A percentile compares a stretch with the other conserved stretches of the same genome.
phyloP scores from a whole-genome alignment of 2,888 invertebrate species.

The Nemotelus nigrinus region DNA sequence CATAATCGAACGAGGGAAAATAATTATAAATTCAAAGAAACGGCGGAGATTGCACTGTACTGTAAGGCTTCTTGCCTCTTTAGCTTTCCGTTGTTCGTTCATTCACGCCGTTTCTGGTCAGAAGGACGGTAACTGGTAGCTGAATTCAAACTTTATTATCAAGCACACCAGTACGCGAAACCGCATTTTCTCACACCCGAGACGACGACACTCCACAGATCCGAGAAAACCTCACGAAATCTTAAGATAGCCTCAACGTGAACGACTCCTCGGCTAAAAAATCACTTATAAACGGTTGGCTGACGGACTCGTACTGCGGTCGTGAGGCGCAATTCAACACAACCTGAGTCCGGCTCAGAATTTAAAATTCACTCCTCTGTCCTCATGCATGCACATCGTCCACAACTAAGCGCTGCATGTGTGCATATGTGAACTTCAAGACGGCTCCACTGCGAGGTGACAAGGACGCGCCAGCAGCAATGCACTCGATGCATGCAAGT shows the following conservation, averaged over 20 bases:
- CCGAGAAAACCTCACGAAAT: slow-evolving; percentile 5
- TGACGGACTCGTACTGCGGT: slow-evolving; percentile 27
- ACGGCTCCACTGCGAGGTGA: slow-evolving; percentile 1
- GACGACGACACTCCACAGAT: not conserved
- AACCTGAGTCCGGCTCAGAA: slow-evolving; percentile 28
- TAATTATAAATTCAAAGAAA: no score
- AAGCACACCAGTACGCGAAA: not conserved
- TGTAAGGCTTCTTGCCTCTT: no score
- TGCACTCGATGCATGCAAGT: slow-evolving; percentile 16
- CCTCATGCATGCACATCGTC: slow-evolving; percentile 3
- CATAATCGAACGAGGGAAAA: no score
- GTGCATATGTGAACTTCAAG: slow-evolving; percentile 12
- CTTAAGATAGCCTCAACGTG: not conserved
- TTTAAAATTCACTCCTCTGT: not conserved
- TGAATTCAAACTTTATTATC: slow-evolving; percentile 18
- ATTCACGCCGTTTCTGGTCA: not conserved
- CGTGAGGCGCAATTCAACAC: slow-evolving; percentile 13
- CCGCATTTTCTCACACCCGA: slow-evolving; percentile 7
- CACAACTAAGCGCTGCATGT: slow-evolving; percentile 16
- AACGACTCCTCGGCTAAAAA: not conserved
- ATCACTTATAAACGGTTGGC: slow-evolving; percentile 21
- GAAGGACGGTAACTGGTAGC: not conserved
- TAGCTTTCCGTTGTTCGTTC: no score
- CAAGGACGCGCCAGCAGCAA: slow-evolving; percentile 20
- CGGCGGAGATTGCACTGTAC: no score